These are phyloP conservation scores for Zaprionus africanus DNA, from an alignment of 1,140 invertebrate species.

Conservation along the genomic window DNA sequence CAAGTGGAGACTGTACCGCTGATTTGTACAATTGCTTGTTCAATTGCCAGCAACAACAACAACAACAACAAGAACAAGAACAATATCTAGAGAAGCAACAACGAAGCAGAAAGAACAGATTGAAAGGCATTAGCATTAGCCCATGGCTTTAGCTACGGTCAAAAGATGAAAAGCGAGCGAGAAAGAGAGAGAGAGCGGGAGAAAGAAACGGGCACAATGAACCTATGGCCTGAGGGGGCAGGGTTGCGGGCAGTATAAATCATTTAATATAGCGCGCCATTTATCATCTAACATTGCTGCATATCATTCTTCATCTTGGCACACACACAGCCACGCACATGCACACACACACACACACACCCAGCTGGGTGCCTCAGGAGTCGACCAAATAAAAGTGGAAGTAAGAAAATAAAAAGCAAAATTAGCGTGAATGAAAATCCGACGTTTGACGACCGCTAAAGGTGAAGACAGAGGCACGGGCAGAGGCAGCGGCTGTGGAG, in stretches of 20 bases:
- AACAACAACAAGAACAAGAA: conserved; percentile 31
- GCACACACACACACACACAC: conserved; percentile 29
- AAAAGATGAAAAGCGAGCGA: conserved; percentile 40
- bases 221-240: conserved; percentile 46
- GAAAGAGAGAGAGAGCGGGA: not conserved
- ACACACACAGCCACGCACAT: conserved; percentile 26
- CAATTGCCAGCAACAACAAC: conserved; percentile 35
- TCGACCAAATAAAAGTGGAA: conserved; percentile 42
- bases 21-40: conserved; percentile 44
- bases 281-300: conserved; percentile 77
- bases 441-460: conserved; percentile 3
- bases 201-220: conserved; percentile 63
- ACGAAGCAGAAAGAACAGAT: conserved; percentile 26
- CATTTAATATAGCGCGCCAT: conserved; percentile 80
- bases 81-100: conserved; percentile 19
- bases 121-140: conserved; percentile 62
- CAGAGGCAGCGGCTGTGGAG: conserved; percentile 7
- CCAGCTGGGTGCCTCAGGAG: conserved; percentile 69
- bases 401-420: conserved; percentile 51
- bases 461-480: conserved; percentile 38
- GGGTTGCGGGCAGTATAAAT: conserved; percentile 62
- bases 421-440: conserved; percentile 43
- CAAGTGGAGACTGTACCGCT: conserved; percentile 35
- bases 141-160: conserved; percentile 40
- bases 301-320: conserved; percentile 78